Conservation (phyloP, 1,140 invertebrate species). For the Lucilia sericata region DNA sequence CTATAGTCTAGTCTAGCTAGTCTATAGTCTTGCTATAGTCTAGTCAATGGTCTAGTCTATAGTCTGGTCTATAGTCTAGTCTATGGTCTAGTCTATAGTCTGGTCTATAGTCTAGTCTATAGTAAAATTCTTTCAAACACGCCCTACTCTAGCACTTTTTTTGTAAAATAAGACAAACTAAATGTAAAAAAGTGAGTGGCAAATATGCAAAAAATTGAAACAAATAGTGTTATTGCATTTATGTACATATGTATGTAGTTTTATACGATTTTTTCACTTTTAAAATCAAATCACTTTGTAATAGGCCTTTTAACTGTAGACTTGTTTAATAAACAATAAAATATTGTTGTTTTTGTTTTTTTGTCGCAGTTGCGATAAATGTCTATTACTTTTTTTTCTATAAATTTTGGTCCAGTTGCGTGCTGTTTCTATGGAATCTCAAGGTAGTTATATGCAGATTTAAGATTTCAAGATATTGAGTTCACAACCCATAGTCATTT, state of each 20-base stretch:
- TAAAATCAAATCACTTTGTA: constrained; percentile 36
- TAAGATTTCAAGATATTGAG: constrained; percentile 39
- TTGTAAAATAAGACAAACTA: too few relatives aligned
- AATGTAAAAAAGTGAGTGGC: not conserved
- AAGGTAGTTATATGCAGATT: constrained; percentile 44
- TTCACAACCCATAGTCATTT: constrained; percentile 42
- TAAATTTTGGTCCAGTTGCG: constrained; percentile 35
- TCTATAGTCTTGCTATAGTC: too few relatives aligned
- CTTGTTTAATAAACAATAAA: constrained; percentile 20
- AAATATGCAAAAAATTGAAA: not conserved
- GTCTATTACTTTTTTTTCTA: not conserved
- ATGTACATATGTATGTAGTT: not conserved
- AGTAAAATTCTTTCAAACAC: too few relatives aligned
- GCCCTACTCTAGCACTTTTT: too few relatives aligned
- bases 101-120: too few relatives aligned
- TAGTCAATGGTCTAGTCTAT: too few relatives aligned
- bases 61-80: too few relatives aligned
- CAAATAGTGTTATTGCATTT: too few relatives aligned
- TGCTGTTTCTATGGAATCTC: constrained; percentile 39
- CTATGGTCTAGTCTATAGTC: too few relatives aligned
- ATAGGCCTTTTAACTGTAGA: constrained; percentile 42
- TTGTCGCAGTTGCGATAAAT: not conserved
- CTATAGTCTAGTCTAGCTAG: too few relatives aligned
- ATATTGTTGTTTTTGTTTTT: not conserved
- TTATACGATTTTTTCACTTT: not conserved